Conservation (phyloP, 1,140 invertebrate genomes). For the Drosophila bocqueti region DNA sequence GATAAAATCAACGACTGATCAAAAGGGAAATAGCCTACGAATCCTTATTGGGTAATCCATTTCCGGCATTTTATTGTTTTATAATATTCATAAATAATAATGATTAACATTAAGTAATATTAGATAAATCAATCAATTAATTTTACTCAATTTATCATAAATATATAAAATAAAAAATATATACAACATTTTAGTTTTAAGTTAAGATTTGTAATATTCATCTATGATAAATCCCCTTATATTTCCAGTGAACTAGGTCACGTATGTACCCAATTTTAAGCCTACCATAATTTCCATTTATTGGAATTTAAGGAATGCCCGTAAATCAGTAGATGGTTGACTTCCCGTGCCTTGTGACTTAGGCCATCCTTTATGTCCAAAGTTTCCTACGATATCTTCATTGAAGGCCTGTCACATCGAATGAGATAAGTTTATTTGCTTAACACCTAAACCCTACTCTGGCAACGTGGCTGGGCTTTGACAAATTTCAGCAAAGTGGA, state of each 20-base stretch:
- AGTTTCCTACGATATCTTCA: slow-evolving; percentile 17
- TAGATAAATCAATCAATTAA: too few relatives aligned
- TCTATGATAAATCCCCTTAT: background rate
- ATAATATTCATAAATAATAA: too few relatives aligned
- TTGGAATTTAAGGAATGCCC: background rate
- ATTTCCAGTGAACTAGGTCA: background rate
- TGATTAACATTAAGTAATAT: too few relatives aligned
- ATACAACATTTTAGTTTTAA: too few relatives aligned
- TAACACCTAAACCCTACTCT: background rate
- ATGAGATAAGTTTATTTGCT: slow-evolving; percentile 45
- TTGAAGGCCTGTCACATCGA: slow-evolving; percentile 39
- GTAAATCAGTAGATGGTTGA: slow-evolving; percentile 5
- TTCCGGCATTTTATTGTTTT: too few relatives aligned
- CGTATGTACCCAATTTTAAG: background rate
- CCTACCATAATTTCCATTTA: background rate
- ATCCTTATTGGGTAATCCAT: too few relatives aligned
- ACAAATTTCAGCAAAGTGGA: slow-evolving; percentile 73
- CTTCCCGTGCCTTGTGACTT: background rate
- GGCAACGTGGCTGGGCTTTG: slow-evolving; percentile 42
- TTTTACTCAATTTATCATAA: too few relatives aligned
- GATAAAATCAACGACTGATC: too few relatives aligned
- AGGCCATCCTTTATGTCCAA: slow-evolving; percentile 8
- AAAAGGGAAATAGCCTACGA: too few relatives aligned
- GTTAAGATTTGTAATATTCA: too few relatives aligned
- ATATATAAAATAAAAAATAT: too few relatives aligned